Evolutionary conservation across 2,797 vertebrate species (phyloP), one percentile per base, ranked within the genome.

Genomic region (Epinephelus awoara): DNA sequence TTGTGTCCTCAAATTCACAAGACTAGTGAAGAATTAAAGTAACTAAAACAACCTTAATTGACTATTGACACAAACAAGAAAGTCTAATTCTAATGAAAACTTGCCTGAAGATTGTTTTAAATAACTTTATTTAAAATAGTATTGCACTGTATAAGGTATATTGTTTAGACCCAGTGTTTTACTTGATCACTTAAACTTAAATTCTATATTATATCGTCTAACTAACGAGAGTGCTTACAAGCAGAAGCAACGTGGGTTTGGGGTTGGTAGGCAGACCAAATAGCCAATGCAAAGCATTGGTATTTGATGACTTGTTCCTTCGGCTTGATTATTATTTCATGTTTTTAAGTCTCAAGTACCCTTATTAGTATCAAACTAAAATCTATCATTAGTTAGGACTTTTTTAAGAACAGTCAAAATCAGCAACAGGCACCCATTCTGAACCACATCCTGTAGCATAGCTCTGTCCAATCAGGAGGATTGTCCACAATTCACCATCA

Each of bases 401-500:
- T 44, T 17, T 38, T 3, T 25, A 69, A 62, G 10, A 72, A 59
- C 0, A 9, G 13, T 75, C 21, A 17, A 51, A 64, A 64, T 23
- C 8, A 2, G n/a, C 19, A 44, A 42, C 47, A 54, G 68, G n/a
- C 47, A 56, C 29, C 55, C 56, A 57, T 79, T 84, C 75, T 79
- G 40, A 52, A 58, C 44, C 72, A 58, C 52, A 74, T 63, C 71
- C 49, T 78, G 34, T 7, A 44, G 27, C 27, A 13, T n/a, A 34
- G 25, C 66, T 56, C 38, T 25, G 56, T 65, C 61, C 72, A 69
- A 66, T 80, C 67, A 77, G 51, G 66, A 64, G 52, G 42, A n/a
- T 61, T 58, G 29, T 38, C 58, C 38, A 69, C 51, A 80, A 61
- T 73, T 76, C 57, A 59, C 63, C 59, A 72, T 73, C 74, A 67